Evolutionary conservation across 2,888 invertebrate genomes (phyloP), one percentile per base, ranked within the genome.

Genomic region (Azorinus chamasolen): DNA sequence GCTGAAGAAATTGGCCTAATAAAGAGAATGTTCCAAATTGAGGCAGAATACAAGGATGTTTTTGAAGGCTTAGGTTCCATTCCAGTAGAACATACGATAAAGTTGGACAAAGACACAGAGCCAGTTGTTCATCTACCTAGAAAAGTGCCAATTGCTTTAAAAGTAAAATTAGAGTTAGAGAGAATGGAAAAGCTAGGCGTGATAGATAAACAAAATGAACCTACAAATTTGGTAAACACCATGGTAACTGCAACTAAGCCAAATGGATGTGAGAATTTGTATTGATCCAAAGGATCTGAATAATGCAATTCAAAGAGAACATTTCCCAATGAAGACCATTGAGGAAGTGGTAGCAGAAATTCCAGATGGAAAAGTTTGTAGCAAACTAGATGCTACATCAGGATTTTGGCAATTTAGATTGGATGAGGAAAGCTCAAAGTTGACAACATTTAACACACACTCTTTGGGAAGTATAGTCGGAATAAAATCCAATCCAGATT

Each of bases 241-340:
- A 62, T 85, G 70, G 84, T 81, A 0, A 64, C 70, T 20, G 79
- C 76, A 3, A 41, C 24, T 50, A 86, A 83, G 59, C 37, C 46
- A 8, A 70, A 63, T 18, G 39, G 51, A 20, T 50, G 43, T 71
- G 12, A 50, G 77, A 24, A 70, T 77, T 16, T 74, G 74, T 63
- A 45, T 85, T 22, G 84, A 83, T 61, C 85, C 84, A 10, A 79
- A 62, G 50, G 80, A 82, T 48, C 46, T 85, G 10, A 86, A 87
- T 50, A 58, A 64, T 8, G 71, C 72, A 2, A 68, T 83, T 14
- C 24, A 55, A 50, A 14, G 80, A 20, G 61, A 69, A 45, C 80
- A 84, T 41, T 76, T 63, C 45, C 80, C 78, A 14, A 62, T 80
- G 65, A 74, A 59, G 57, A 74, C 83, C 2, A 24, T 80, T 0